These are phyloP conservation scores for Lumbricus terrestris DNA, from an alignment of 2,888 invertebrate species.

Conservation along the genomic window DNA sequence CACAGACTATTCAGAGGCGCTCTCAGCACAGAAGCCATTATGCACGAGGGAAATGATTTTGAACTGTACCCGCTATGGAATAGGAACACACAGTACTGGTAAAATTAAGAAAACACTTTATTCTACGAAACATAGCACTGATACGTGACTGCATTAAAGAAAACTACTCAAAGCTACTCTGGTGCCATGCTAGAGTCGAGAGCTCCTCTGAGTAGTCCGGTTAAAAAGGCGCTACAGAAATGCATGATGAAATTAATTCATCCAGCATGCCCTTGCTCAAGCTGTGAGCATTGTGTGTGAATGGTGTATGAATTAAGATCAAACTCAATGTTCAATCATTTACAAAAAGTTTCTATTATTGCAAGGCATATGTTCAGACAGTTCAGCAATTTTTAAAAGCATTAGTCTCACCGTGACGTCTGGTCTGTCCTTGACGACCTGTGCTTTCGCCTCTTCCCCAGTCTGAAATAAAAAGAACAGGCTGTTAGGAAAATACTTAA, in stretches of 20 bases:
- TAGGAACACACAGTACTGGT: too few species aligned
- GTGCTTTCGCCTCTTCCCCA: constrained; percentile 26
- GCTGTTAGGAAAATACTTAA: neutral
- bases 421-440: constrained; percentile 25
- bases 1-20: too few species aligned
- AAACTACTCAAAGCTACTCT: neutral
- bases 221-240: too few species aligned
- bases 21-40: too few species aligned
- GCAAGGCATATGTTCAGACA: neutral
- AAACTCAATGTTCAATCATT: neutral
- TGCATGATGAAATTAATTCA: neutral
- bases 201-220: too few species aligned
- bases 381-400: neutral
- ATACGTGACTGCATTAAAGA: neutral
- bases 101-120: neutral
- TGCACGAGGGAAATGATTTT: too few species aligned
- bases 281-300: neutral
- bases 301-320: neutral
- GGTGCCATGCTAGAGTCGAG: too few species aligned
- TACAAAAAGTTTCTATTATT: neutral
- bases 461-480: neutral
- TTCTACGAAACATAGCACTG: neutral
- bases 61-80: too few species aligned
- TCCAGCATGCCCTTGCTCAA: neutral
- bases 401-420: constrained; percentile 7